Base-by-base conservation (phyloP, 2,797 vertebrate species). In the Sebastes flavidus region DNA sequence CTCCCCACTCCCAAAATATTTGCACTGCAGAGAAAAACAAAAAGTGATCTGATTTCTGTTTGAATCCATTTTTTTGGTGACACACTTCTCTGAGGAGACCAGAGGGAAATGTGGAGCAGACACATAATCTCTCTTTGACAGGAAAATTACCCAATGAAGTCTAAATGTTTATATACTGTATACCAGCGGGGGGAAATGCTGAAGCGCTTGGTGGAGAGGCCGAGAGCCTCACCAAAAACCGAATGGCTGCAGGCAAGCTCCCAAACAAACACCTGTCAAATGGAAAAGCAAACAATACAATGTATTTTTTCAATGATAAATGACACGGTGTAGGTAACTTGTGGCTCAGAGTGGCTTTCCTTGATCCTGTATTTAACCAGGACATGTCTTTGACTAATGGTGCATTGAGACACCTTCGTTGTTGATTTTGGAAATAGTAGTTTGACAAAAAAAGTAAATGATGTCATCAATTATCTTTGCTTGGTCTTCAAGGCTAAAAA, bases 1-100 rank as follows among this genome's bases (percentile, higher is more conserved):
- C 80, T 70, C 32, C 18, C 71, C 71, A 84, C 78, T 84, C 82
- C 81, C 76, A 72, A 91, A 92, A 92, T 90, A 93, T 90, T 91
- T 91, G 87, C 88, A 75, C 72, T 81, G 75, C 72, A 18, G 80
- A 85, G 88, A 88, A 92, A 91, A 89, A 90, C 87, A 89, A 91
- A 87, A 81, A 36, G 83, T 75, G 78, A 91, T 92, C 85, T 65
- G 73, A 88, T 90, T 88, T 88, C 65, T 22, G 63, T 79, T 88
- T 72, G 70, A 77, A 75, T 88, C 80, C 63, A 69, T 42, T 87
- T 89, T 87, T 90, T 86, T 69, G 72, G 78, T 86, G 84, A 82
- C 88, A 89, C 88, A 83, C 81, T 87, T 85, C 81, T 88, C 75
- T 2, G 71, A 89, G 72, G 62, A 87, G 77, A 83, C 67, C 59